Conservation (phyloP, 2,797 vertebrate genomes). For the Botia kubotai region DNA sequence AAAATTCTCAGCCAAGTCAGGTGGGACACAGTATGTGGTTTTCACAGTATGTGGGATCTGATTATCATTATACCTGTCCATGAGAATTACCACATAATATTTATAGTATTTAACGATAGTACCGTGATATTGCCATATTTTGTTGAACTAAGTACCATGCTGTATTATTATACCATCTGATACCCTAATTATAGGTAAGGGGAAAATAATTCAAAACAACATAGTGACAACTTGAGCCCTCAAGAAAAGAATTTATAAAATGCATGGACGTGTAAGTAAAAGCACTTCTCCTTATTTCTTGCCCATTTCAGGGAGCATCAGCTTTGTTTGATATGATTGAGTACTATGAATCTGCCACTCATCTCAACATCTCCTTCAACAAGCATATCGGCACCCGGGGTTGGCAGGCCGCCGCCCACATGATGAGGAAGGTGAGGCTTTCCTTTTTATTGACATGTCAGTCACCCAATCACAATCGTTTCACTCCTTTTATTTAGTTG, state of each 20-base stretch:
- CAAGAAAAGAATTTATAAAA: too few relatives aligned
- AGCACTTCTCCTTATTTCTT: background rate
- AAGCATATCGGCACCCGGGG: conserved; percentile 95
- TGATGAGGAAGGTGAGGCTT: conserved; percentile 92
- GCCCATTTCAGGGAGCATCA: conserved; percentile 84
- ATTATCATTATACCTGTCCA: background rate
- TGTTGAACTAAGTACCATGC: too few relatives aligned
- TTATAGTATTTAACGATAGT: too few relatives aligned
- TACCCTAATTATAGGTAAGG: too few relatives aligned
- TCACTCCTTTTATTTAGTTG: background rate
- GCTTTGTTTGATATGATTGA: conserved; percentile 97
- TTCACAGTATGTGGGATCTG: background rate
- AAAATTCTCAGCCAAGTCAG: background rate
- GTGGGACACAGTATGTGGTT: background rate
- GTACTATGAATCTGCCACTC: conserved; percentile 94
- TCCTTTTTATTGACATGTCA: background rate
- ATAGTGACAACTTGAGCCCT: too few relatives aligned
- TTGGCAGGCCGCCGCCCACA: conserved; percentile 95
- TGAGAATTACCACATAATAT: background rate
- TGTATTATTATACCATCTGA: too few relatives aligned
- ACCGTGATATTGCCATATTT: too few relatives aligned
- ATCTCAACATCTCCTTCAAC: conserved; percentile 97
- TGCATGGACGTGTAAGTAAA: background rate
- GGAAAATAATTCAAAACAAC: too few relatives aligned
- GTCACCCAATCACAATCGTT: background rate